Percentiles rank a stretch among this genome's conserved stretches.
These are phyloP conservation scores for Drosophila siamana DNA, from an alignment of 2,888 invertebrate species.

Conservation along the genomic window DNA sequence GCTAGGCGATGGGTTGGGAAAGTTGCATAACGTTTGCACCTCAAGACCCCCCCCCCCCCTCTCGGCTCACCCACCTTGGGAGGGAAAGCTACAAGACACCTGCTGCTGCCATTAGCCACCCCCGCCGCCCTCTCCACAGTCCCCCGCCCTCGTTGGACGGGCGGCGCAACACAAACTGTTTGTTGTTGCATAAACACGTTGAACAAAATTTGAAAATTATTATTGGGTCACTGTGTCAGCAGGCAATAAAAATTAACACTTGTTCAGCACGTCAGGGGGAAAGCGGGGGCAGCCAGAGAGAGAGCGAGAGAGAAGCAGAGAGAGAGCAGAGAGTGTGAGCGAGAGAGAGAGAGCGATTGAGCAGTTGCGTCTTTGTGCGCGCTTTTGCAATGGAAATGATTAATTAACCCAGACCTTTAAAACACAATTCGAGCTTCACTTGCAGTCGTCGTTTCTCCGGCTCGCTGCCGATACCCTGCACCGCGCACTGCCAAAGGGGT, in stretches of 20 bases:
- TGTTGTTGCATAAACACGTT: conserved; percentile 16
- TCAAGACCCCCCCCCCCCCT: background rate
- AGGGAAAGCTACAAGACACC: conserved; percentile 50
- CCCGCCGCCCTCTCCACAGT: too few species aligned
- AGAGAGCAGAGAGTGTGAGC: background rate
- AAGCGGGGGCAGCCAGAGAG: background rate
- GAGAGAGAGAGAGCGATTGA: background rate
- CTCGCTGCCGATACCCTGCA: conserved; percentile 1
- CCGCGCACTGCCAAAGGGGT: background rate
- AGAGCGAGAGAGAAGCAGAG: background rate
- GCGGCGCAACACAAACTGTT: conserved; percentile 1
- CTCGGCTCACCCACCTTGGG: background rate
- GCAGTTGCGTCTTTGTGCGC: conserved; percentile 12
- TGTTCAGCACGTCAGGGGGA: too few species aligned
- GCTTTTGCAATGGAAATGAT: conserved; percentile 63
- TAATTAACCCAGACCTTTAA: conserved; percentile 76
- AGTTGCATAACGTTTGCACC: conserved; percentile 51
- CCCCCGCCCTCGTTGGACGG: too few species aligned
- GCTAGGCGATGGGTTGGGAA: conserved; percentile 37
- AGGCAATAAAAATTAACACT: conserved; percentile 46
- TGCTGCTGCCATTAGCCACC: too few species aligned
- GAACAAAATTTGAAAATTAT: conserved; percentile 49
- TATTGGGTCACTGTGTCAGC: conserved; percentile 69
- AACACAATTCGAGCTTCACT: conserved; percentile 56
- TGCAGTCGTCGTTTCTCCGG: conserved; percentile 12